Evolutionary conservation across 2,113 vertebrate species (phyloP), one percentile per base, ranked within the genome.

Genomic region (Myrmophylax atrothorax): DNA sequence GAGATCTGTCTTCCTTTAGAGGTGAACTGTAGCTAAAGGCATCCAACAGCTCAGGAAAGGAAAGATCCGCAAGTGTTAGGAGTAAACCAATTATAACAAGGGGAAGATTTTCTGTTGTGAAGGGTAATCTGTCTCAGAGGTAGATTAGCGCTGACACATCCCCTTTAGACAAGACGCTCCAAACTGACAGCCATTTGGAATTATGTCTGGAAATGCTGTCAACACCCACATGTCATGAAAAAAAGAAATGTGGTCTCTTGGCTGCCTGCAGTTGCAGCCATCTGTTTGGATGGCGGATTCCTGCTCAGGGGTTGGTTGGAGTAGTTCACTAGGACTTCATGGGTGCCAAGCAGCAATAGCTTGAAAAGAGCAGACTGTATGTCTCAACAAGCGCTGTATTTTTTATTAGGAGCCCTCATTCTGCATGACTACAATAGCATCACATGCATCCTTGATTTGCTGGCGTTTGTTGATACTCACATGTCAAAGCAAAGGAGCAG

Each of bases 271-370:
- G 91, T 94, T 64, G 67, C 62, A 96, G 96, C 97, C 98, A 98
- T 98, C 97, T 98, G 97, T 97, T 94, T 94, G 88, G 93, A 94
- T 96, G 97, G 97, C 47, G 31, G 77, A 80, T 95, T 96, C 84
- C 90, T 93, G 89, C 94, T 97, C 95, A 85, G 93, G 95, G 96
- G 80, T 95, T 96, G 95, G 90, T 90, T 97, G 96, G 94, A 96
- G 92, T 78, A 63, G 94, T 96, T 97, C 94, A 90, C 82, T 60
- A 73, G 80, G 94, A 94, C 86, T 95, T 49, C 29, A 59, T 62
- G 96, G 94, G 78, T 97, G 96, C 97, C 97, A 98, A 92, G 35
- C 69, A 95, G 92, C 93, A 92, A 76, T 64, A 95, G 92, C 87
- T 94, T 93, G 85, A 95, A 94, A 96, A 93, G 82, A 97, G 75